These are phyloP conservation scores for Daphoenositta chrysoptera DNA, from an alignment of 2,113 vertebrate genomes.

Conservation along the genomic window DNA sequence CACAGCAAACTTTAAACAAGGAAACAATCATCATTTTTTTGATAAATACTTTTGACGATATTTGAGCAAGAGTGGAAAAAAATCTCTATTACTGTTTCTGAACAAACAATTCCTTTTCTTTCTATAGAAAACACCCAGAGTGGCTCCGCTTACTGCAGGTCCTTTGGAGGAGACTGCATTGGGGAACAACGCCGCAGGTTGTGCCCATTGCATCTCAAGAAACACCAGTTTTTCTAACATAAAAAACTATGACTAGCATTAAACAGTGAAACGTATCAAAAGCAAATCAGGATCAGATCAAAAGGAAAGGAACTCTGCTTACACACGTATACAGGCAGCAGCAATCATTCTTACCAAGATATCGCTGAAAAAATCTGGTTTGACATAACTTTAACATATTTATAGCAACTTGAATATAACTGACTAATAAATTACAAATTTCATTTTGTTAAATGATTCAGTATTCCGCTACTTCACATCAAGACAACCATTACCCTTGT, in stretches of 20 bases:
- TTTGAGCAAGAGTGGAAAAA: background rate
- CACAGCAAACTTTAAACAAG: background rate
- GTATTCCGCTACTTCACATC: background rate
- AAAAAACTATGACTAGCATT: background rate
- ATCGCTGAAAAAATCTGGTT: background rate
- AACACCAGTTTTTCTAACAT: background rate
- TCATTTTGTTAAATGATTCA: background rate
- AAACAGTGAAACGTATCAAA: background rate
- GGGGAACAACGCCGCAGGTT: rapidly evolving
- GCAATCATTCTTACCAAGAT: background rate
- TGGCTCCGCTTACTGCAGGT: background rate
- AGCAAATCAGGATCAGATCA: background rate
- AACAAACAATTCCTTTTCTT: background rate
- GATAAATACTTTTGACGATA: background rate
- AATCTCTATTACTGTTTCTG: background rate
- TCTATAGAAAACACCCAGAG: background rate
- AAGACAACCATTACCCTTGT: background rate
- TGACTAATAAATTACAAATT: background rate
- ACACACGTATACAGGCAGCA: background rate
- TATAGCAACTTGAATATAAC: background rate
- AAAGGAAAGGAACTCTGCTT: background rate
- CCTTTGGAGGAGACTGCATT: background rate
- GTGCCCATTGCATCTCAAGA: background rate
- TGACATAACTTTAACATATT: background rate
- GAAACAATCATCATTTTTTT: background rate